Evolutionary conservation across 2,797 vertebrate species (phyloP).

Genomic region (Karalla daura): DNA sequence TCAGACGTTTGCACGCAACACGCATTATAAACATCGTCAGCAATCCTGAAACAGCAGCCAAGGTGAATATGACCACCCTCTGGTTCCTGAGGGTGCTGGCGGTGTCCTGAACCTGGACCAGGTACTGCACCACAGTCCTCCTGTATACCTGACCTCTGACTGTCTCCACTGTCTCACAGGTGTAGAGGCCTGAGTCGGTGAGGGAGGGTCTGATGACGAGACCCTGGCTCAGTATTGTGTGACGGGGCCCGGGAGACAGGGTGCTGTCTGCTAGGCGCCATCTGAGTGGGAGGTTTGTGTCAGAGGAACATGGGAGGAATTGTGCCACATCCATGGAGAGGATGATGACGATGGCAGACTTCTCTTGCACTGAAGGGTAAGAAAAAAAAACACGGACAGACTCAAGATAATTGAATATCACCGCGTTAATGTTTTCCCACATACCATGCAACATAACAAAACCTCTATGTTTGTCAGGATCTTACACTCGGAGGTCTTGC

Average conservation of each 20-base stretch:
- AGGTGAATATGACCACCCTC: accelerated
- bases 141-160: slow-evolving; percentile 30
- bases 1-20: no score
- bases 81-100: background rate
- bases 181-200: slow-evolving; percentile 38
- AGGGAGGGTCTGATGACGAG: slow-evolving; percentile 32
- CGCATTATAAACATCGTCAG: no score
- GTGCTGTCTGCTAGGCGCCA: slow-evolving; percentile 12
- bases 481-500: background rate
- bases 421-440: background rate
- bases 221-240: slow-evolving; percentile 35
- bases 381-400: background rate
- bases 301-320: slow-evolving; percentile 39
- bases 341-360: background rate
- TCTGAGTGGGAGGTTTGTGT: slow-evolving; percentile 32
- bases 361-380: background rate
- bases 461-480: no score
- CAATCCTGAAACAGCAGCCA: background rate
- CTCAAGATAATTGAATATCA: background rate
- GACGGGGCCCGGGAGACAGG: slow-evolving; percentile 3
- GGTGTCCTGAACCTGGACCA: slow-evolving; percentile 1
- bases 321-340: background rate
- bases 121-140: slow-evolving; percentile 22
- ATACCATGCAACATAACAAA: no score
- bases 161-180: slow-evolving; percentile 43